A percentile compares a stretch with the other conserved stretches of the same genome.
These are phyloP conservation scores for Scomber colias DNA, from an alignment of 2,113 vertebrate species.

Conservation along the genomic window DNA sequence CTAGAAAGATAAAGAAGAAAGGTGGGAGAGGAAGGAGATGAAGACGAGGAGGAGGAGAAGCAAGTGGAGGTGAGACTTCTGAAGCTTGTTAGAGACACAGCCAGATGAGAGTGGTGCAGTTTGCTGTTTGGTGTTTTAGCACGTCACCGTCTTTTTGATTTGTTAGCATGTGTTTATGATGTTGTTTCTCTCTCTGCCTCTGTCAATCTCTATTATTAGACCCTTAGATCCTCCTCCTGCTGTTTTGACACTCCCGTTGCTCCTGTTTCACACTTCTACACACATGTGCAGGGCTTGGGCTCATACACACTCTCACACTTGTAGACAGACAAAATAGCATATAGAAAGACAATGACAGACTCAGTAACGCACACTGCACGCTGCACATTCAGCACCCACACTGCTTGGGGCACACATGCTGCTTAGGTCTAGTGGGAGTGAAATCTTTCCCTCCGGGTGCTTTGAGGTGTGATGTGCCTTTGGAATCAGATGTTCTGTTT, in stretches of 20 bases:
- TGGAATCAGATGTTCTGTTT: conserved; percentile 55
- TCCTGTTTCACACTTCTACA: conserved; percentile 69
- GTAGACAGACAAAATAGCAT: conserved; percentile 31
- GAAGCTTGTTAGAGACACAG: conserved; percentile 72
- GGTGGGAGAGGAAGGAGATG: conserved; percentile 57
- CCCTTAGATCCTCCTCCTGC: conserved; percentile 75
- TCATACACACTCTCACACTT: conserved; percentile 13
- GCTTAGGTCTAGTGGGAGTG: conserved; percentile 31
- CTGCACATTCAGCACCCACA: conserved; percentile 30
- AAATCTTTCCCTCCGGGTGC: conserved; percentile 34
- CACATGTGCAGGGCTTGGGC: conserved; percentile 33
- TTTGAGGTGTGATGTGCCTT: conserved; percentile 46
- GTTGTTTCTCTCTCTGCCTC: conserved; percentile 77
- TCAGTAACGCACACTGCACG: background rate
- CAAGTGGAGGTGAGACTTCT: conserved; percentile 76
- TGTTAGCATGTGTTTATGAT: conserved; percentile 81
- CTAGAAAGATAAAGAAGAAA: conserved; percentile 67
- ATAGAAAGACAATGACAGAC: conserved; percentile 38
- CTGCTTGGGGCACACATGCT: conserved; percentile 24
- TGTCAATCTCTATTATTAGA: conserved; percentile 82
- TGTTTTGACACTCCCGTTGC: conserved; percentile 75
- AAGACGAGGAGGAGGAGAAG: conserved; percentile 62
- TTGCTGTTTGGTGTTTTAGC: conserved; percentile 74
- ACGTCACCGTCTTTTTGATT: conserved; percentile 77
- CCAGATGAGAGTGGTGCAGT: conserved; percentile 67